phyloP scores from a whole-genome alignment of 2,888 invertebrate genomes.

The Xestia ashworthii region DNA sequence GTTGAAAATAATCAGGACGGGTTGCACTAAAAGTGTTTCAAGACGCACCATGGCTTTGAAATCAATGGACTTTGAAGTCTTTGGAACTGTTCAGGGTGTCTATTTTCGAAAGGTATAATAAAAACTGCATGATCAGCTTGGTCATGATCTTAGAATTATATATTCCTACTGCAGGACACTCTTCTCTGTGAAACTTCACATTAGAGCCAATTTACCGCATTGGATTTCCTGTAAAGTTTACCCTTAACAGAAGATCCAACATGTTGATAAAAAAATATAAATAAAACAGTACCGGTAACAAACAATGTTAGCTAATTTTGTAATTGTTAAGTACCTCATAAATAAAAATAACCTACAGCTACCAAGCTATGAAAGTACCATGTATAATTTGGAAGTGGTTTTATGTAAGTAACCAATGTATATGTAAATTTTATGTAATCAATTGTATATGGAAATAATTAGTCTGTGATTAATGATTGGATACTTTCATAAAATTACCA shows the following conservation, averaged over 20 bases:
- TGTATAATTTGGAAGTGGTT: neutral
- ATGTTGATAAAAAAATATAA: neutral
- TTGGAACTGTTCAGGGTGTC: constrained; percentile 85
- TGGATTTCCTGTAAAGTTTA: neutral
- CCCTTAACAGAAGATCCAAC: neutral
- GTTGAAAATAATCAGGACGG: constrained; percentile 6
- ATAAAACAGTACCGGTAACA: too few relatives aligned
- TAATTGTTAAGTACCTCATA: neutral
- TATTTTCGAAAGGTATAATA: constrained; percentile 65
- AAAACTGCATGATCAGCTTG: neutral
- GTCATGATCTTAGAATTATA: neutral
- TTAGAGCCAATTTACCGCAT: neutral
- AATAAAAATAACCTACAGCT: neutral
- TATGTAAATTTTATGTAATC: too few relatives aligned
- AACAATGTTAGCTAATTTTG: neutral
- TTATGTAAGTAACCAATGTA: neutral
- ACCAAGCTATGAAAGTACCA: neutral
- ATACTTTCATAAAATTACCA: neutral
- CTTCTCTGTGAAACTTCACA: neutral
- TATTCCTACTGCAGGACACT: neutral
- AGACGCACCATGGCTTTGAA: constrained; percentile 52
- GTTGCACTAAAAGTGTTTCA: constrained; percentile 4
- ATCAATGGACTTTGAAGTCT: constrained; percentile 86
- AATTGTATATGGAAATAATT: too few relatives aligned
- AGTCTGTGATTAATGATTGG: too few relatives aligned